phyloP scores from a whole-genome alignment of 2,888 invertebrate species.

The Drosophila formosana region DNA sequence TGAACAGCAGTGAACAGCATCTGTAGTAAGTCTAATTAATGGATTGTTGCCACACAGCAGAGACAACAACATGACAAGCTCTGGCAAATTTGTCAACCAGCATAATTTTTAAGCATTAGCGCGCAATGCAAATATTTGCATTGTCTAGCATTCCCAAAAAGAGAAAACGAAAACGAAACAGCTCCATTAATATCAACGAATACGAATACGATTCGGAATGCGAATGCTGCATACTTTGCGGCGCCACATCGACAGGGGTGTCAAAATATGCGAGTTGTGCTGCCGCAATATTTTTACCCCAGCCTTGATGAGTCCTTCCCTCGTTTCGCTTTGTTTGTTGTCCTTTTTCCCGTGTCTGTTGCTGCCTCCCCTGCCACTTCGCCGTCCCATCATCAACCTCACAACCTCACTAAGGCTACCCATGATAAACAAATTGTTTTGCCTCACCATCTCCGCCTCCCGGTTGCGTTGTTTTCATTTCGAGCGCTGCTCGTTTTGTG shows the following conservation, averaged over 20 bases:
- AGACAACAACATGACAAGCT: conserved; percentile 20
- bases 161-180: conserved; percentile 30
- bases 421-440: conserved; percentile 78
- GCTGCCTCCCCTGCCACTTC: not conserved
- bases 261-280: conserved; percentile 70
- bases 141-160: conserved; percentile 49
- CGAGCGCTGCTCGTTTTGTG: conserved; percentile 73
- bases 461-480: conserved; percentile 64
- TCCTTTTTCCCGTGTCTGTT: conserved; percentile 62
- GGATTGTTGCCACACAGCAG: conserved; percentile 58
- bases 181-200: conserved; percentile 62
- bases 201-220: conserved; percentile 22
- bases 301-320: conserved; percentile 36
- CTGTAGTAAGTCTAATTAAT: conserved; percentile 67
- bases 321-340: conserved; percentile 68
- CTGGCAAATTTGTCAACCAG: conserved; percentile 76
- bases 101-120: conserved; percentile 82
- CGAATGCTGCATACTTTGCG: conserved; percentile 68
- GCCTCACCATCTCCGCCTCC: conserved; percentile 14
- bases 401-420: conserved; percentile 67
- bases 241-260: conserved; percentile 72
- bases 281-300: conserved; percentile 18
- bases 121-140: conserved; percentile 71
- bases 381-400: conserved; percentile 58
- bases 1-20: conserved; percentile 2